Conservation (phyloP, 2,797 vertebrate species). For the Phylloscopus collybita region DNA sequence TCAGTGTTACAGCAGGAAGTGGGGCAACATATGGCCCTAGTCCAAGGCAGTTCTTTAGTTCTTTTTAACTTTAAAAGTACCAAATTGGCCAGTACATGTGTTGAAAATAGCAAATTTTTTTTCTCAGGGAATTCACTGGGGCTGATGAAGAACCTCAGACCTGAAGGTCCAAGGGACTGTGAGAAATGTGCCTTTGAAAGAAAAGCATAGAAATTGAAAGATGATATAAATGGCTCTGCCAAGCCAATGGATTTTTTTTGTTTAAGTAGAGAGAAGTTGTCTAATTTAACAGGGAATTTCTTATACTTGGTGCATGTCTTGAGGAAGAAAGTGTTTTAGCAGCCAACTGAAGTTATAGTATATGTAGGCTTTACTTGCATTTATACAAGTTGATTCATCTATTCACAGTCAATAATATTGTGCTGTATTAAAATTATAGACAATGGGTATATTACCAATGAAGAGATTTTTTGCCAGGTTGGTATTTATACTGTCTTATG, state of each 20-base stretch:
- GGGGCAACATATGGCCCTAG: background rate
- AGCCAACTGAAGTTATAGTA: background rate
- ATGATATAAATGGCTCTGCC: background rate
- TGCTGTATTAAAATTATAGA: background rate
- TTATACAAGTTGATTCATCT: background rate
- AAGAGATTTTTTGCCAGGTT: background rate
- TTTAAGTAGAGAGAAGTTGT: background rate
- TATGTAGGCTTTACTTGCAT: background rate
- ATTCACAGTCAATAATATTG: background rate
- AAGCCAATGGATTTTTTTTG: background rate
- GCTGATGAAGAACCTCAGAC: background rate
- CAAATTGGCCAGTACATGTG: fast-evolving
- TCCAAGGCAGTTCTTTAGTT: background rate
- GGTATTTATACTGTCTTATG: background rate
- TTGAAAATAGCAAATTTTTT: background rate
- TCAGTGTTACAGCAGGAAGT: background rate
- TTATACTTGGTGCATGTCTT: background rate
- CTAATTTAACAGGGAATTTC: background rate
- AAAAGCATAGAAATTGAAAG: background rate
- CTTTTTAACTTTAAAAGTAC: background rate
- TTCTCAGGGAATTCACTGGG: background rate
- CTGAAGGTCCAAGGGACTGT: background rate
- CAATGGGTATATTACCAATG: background rate
- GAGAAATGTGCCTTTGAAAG: background rate
- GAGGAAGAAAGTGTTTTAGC: background rate